Base-by-base conservation (phyloP, 2,113 vertebrate species). In the Pomatostomus ruficeps region DNA sequence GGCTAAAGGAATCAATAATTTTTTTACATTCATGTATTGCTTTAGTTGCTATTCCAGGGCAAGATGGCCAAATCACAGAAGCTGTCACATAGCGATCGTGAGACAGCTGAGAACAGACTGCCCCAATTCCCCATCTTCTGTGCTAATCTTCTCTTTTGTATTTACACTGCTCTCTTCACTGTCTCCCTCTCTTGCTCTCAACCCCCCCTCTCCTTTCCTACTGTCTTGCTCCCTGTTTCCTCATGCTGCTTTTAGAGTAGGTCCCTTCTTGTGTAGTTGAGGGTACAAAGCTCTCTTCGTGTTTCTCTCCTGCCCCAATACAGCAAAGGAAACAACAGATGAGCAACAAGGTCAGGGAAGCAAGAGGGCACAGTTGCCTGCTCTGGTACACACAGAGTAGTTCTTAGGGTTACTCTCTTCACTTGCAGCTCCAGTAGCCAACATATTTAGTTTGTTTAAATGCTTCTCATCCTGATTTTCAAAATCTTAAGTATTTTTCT, bases 41-140 rank as follows among this genome's bases (percentile, higher is more conserved):
- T 94, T 91, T 51, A 91, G 40, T 78, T 92, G 91, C 43, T 82
- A 23, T 95, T 96, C 95, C 91, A 88, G 92, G 58, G 29, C 22
- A 76, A 87, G 71, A 85, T 77, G 79, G 75, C 51, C 75, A 97
- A 93, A 61, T 85, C 70, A 74, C 73, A 91, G 61, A 91, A 85
- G 46, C 1, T 25, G 45, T 85, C 82, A 75, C 54, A 38, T 21
- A 61, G 22, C 38, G 88, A 88, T 46, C 71, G 49, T 63, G 45
- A 89, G 67, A 65, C 49, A 97, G 75, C 9, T 95, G 92, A 95
- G 85, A 89, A 46, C 4, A 74, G 31, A 40, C 19, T 7, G 5
- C 8, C 6, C 31, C 52, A 43, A 14, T 52, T 85, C 45, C 23
- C 29, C 81, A 58, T 71, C 29, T 59, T 81, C 52, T 51, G 12